Conservation (phyloP, 2,888 invertebrate genomes). For the Thelaira solivaga region DNA sequence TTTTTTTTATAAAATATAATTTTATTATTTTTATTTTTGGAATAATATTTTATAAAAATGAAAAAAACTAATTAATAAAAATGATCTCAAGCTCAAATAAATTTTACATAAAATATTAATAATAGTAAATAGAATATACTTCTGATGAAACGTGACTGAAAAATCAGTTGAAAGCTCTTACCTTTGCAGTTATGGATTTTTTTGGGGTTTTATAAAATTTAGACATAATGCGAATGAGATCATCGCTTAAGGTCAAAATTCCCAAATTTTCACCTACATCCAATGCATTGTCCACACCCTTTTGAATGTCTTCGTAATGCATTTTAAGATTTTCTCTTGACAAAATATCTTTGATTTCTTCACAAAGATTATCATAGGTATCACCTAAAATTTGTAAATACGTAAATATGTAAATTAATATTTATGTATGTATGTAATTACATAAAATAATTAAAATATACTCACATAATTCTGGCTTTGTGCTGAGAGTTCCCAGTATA, state of each 20-base stretch:
- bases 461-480: conserved; percentile 59
- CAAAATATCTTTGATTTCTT: conserved; percentile 48
- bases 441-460: not conserved
- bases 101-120: too few species aligned
- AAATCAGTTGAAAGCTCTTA: not conserved
- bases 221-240: conserved; percentile 56
- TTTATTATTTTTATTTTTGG: too few species aligned
- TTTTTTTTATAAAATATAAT: too few species aligned
- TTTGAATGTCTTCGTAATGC: conserved; percentile 20
- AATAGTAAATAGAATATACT: too few species aligned
- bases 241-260: conserved; percentile 50
- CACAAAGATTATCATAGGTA: conserved; percentile 59
- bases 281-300: conserved; percentile 51
- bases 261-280: conserved; percentile 58
- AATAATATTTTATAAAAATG: too few species aligned
- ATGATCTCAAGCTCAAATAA: too few species aligned
- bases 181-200: not conserved
- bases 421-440: too few species aligned
- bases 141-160: not conserved
- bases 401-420: too few species aligned
- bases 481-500: conserved; percentile 55
- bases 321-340: conserved; percentile 14
- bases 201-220: conserved; percentile 21
- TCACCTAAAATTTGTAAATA: conserved; percentile 58
- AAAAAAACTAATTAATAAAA: too few species aligned